Base-by-base conservation (phyloP, 2,113 vertebrate genomes). In the Octodon degus region DNA sequence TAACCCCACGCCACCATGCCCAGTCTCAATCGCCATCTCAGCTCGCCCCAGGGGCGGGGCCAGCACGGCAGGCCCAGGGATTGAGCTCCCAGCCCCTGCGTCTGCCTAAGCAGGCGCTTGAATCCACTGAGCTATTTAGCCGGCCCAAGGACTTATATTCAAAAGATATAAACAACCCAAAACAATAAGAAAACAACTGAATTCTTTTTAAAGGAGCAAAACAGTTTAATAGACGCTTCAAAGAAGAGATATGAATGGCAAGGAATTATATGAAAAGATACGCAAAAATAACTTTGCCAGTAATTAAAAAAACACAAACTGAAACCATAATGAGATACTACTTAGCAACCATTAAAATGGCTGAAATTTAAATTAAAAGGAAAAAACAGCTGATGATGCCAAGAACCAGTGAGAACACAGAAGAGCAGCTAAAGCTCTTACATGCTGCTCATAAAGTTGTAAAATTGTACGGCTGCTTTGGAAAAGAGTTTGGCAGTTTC, bases 301-400 rank as follows among this genome's bases (percentile, higher is more conserved):
- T 55, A 81, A 92, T 86, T 53, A 70, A n/a, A 95, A 24, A 96
- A 68, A 22, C 16, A 5, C 17, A 89, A 91, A 84, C n/a, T 84
- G 50, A 83, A 87, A n/a, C 14, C 53, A 63, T 25, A 65, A 76
- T 25, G 17, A 93, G 74, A 76, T 43, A 47, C 22, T n/a, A 30
- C 8, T 24, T 47, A 53, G 74, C 25, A 25, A 79, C 62, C 50
- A 76, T 27, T 43, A 14, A 16, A 88, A 47, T 25, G 37, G 43
- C 22, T 92, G 7, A 90, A 50, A 81, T 40, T 55, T 92, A 90
- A 83, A 37, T 63, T 40, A 50, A 62, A 80, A 60, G 27, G 11
- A 16, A 27, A 47, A 47, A 37, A 47, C 34, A 89, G 20, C 11
- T 87, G 58, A 85, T 34, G 58, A 53, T 58, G 82, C 58, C 25